Percentiles rank a stretch among this genome's conserved stretches.
Evolutionary conservation across 2,888 invertebrate species (phyloP).

Genomic region (Kryphioiulus occultus): DNA sequence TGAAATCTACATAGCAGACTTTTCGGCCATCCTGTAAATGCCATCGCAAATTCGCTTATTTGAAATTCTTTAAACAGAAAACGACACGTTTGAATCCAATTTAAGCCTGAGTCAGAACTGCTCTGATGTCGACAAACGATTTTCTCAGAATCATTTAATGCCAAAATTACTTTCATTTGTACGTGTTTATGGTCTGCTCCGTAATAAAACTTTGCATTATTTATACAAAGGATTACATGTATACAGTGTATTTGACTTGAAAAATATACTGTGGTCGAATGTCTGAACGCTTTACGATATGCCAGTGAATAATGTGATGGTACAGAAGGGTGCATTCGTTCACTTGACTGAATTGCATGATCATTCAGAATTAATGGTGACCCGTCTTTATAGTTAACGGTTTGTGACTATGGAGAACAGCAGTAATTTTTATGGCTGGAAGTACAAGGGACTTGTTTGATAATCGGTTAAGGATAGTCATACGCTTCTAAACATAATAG

Average conservation of each 20-base stretch:
- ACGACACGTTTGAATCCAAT: no score
- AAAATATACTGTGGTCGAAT: neutral
- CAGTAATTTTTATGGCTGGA: neutral
- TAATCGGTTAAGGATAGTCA: neutral
- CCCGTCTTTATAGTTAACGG: neutral
- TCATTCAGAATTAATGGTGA: neutral
- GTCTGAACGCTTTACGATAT: neutral
- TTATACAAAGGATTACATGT: neutral
- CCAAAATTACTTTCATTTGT: neutral
- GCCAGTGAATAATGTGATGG: neutral
- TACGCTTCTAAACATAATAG: neutral
- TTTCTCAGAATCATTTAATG: neutral
- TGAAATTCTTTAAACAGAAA: no score
- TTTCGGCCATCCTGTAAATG: no score
- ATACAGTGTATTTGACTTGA: neutral
- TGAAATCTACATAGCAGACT: no score
- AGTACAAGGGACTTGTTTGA: neutral
- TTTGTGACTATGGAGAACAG: neutral
- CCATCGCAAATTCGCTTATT: no score
- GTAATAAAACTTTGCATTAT: neutral
- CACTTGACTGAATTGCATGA: neutral
- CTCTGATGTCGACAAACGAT: neutral
- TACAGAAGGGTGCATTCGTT: neutral
- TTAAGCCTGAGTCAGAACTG: no score
- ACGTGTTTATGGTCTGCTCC: neutral